Percentiles rank a stretch among this genome's conserved stretches.
Conservation (phyloP, 2,888 invertebrate genomes). For the Eilema sororculum region DNA sequence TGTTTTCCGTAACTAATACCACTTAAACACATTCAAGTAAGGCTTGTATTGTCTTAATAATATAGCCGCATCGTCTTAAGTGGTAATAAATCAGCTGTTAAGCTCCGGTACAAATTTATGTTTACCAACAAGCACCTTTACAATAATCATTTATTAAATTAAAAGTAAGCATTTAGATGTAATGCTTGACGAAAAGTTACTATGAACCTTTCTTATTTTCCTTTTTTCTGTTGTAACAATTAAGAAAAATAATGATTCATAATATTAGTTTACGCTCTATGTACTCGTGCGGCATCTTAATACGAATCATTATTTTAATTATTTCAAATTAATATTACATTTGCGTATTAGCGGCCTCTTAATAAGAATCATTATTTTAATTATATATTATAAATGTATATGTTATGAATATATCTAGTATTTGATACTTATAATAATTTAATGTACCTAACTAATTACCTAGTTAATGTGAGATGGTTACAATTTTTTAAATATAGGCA, state of each 20-base stretch:
- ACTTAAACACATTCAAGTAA: neutral
- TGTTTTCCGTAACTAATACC: neutral
- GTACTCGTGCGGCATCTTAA: no score
- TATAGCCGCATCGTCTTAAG: neutral
- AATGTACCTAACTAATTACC: no score
- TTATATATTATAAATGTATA: neutral
- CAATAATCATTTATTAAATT: conserved; percentile 3
- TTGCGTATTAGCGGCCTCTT: neutral
- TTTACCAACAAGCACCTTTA: neutral
- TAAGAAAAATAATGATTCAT: neutral
- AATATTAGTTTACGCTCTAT: neutral
- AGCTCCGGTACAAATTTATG: neutral
- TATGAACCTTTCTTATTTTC: neutral
- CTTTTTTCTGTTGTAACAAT: neutral
- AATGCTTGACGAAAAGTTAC: neutral
- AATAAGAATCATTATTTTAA: neutral
- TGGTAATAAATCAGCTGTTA: conserved; percentile 6
- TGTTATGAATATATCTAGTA: no score
- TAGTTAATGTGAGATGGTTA: neutral
- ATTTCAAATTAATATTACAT: no score
- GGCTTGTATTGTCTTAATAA: conserved; percentile 2
- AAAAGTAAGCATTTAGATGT: neutral
- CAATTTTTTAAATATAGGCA: neutral
- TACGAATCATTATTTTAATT: neutral
- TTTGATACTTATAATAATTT: no score